phyloP scores from a whole-genome alignment of 2,888 invertebrate species.

The Spisula subtruncata region DNA sequence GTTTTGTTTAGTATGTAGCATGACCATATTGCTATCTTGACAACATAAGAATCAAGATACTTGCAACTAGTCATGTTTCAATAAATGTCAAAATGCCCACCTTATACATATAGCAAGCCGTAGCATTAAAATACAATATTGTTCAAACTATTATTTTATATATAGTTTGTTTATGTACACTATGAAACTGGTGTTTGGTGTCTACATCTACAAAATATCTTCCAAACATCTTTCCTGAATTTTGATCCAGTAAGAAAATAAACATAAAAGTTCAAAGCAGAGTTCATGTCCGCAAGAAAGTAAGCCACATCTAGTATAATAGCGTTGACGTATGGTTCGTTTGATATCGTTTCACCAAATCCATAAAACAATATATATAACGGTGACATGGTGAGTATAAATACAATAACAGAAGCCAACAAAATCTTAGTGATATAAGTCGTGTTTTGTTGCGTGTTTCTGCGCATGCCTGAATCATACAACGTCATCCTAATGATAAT shows the following conservation, averaged over 20 bases:
- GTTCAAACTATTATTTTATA: too few species aligned
- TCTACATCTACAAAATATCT: neutral
- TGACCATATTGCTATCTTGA: too few species aligned
- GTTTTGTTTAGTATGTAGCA: too few species aligned
- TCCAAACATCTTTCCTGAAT: neutral
- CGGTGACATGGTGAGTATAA: neutral
- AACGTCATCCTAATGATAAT: neutral
- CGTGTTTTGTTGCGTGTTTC: too few species aligned
- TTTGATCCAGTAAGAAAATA: conserved; percentile 30
- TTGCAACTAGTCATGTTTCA: too few species aligned
- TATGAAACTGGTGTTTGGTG: too few species aligned
- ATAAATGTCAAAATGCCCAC: too few species aligned
- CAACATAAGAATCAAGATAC: too few species aligned
- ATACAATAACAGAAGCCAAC: neutral
- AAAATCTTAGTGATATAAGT: neutral
- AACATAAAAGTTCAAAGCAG: conserved; percentile 22
- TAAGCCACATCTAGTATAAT: neutral
- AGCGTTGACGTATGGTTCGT: neutral
- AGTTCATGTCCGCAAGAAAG: neutral
- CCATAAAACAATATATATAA: neutral
- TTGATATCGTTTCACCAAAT: neutral
- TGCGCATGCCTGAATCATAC: neutral
- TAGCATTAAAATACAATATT: too few species aligned
- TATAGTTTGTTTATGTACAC: too few species aligned
- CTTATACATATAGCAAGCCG: too few species aligned